A percentile compares a stretch with the other conserved stretches of the same genome.
phyloP scores from a whole-genome alignment of 1,140 invertebrate species.

The Eulimnadia texana region DNA sequence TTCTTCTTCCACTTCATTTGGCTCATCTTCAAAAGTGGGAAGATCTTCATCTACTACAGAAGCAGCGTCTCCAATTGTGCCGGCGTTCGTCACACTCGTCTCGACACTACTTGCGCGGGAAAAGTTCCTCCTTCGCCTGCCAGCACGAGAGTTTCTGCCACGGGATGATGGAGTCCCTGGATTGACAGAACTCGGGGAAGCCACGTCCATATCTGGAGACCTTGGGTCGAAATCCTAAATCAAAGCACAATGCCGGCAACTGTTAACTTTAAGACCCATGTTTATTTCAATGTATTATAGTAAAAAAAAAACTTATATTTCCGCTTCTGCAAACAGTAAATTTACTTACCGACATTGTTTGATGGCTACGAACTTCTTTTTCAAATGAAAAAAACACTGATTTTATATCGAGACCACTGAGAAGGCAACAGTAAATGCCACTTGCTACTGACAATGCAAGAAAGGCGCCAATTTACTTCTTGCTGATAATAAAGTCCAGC shows the following conservation, averaged over 20 bases:
- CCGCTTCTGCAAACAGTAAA: too few species aligned
- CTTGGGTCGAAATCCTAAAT: neutral
- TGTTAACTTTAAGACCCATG: too few species aligned
- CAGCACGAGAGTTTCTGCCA: neutral
- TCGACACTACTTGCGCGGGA: conserved; percentile 5
- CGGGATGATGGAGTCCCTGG: conserved; percentile 9
- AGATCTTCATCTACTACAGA: conserved; percentile 6
- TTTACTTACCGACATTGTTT: conserved; percentile 5
- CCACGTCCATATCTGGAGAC: conserved; percentile 7
- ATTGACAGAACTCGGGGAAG: neutral
- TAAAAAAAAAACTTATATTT: too few species aligned
- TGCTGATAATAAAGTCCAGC: neutral
- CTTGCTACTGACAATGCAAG: too few species aligned
- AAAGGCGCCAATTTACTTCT: neutral
- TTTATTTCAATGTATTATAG: too few species aligned
- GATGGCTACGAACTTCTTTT: neutral
- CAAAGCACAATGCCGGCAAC: too few species aligned
- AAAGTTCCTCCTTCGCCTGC: neutral
- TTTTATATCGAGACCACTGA: neutral
- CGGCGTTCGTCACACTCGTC: conserved; percentile 5
- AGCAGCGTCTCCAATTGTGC: neutral
- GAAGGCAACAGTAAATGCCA: too few species aligned
- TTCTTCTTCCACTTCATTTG: conserved; percentile 46
- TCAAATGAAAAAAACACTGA: neutral
- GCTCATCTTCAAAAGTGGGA: conserved; percentile 58